A percentile compares a stretch with the other conserved stretches of the same genome.
Evolutionary conservation across 2,888 invertebrate genomes (phyloP).

Genomic region (Troilus luridus): DNA sequence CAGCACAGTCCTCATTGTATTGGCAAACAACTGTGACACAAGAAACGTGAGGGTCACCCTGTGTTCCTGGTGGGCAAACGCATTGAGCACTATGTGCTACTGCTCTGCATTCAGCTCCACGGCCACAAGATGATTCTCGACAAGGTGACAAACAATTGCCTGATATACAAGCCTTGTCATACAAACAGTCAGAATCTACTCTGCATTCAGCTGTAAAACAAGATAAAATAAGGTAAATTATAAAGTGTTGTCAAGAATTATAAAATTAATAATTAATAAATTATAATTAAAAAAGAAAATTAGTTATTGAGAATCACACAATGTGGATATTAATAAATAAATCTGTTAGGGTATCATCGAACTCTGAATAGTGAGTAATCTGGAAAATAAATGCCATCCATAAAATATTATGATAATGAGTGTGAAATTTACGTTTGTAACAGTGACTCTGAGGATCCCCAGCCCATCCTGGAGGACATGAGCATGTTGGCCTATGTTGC

Average conservation of each 20-base stretch:
- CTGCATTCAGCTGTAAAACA: conserved; percentile 71
- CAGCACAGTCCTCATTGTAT: conserved; percentile 90
- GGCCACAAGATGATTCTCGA: conserved; percentile 78
- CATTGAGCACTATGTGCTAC: conserved; percentile 85
- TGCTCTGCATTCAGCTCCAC: conserved; percentile 82
- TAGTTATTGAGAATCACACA: too few relatives aligned
- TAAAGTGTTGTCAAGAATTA: not conserved
- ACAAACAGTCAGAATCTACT: conserved; percentile 84
- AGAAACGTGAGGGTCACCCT: conserved; percentile 71
- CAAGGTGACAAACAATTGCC: conserved; percentile 88
- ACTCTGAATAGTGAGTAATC: not conserved
- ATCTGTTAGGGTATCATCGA: not conserved
- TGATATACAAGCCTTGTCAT: conserved; percentile 84
- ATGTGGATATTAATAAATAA: not conserved
- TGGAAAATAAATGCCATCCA: not conserved
- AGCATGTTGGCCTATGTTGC: conserved; percentile 86
- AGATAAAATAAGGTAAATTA: not conserved
- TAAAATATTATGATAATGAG: not conserved
- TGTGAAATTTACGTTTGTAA: conserved; percentile 81
- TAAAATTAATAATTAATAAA: not conserved
- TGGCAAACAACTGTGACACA: conserved; percentile 89
- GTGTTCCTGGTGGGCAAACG: conserved; percentile 84
- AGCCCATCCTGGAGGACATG: conserved; percentile 87
- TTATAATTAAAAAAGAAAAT: not conserved
- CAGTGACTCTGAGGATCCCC: conserved; percentile 90